Base-by-base conservation (phyloP, 2,797 vertebrate species). In the Momotus momota region DNA sequence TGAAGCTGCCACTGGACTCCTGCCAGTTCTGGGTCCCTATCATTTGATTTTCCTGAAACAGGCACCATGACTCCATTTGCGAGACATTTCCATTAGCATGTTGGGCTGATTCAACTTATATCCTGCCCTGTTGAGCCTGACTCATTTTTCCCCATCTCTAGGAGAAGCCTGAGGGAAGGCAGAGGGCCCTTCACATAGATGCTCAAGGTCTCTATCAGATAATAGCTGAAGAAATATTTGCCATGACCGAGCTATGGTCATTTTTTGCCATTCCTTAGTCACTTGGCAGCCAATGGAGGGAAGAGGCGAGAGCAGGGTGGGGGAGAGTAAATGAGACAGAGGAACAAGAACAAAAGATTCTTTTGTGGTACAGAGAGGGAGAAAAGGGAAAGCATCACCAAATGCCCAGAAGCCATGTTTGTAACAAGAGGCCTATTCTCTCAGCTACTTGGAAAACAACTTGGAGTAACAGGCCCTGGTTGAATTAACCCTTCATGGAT, bases 341-440 rank as follows among this genome's bases (percentile, higher is more conserved):
- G 95, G 88, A 88, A 96, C n/a, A 15, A 83, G 94, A 98, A 98
- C 98, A 98, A 98, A 98, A 97, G 98, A 96, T 94, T 96, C 95
- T 97, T 98, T 98, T 98, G 98, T 98, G 96, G 94, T n/a, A 88
- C 54, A 26, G 85, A 93, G 91, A 94, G 92, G 91, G 96, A 97
- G 96, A 96, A 95, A 97, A 98, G 97, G 90, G 97, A 96, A 98
- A 97, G 96, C 97, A 97, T 98, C 98, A 98, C 98, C 97, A 98
- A 98, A 98, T 98, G 98, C 98, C 98, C 98, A 98, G 98, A 97
- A 98, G 98, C 98, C 98, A 98, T 98, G 97, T 98, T 98, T 97
- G 98, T 97, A 98, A 98, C 98, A 98, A 98, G 98, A 98, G 98
- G 98, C 80, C 96, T 97, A 98, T 98, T 98, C 98, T 98, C 98